Percentiles rank a stretch among this genome's conserved stretches.
These are phyloP conservation scores for Nixonia krombeini DNA, from an alignment of 1,140 invertebrate species.

Conservation along the genomic window DNA sequence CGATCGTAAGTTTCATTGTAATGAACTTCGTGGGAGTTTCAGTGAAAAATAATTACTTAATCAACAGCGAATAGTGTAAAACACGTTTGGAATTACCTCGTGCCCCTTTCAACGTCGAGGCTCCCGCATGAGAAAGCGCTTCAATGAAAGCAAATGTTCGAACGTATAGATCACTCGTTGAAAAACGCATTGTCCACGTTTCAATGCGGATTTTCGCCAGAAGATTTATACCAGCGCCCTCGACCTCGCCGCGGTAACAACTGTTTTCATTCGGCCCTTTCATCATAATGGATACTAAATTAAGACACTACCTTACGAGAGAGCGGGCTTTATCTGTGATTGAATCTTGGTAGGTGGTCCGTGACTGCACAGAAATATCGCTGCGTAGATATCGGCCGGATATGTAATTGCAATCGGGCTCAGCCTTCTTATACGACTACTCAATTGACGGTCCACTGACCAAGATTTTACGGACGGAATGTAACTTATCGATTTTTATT, in stretches of 20 bases:
- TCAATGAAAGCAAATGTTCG: too few relatives aligned
- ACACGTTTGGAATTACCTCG: too few relatives aligned
- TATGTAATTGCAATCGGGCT: conserved; percentile 43
- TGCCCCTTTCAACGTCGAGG: too few relatives aligned
- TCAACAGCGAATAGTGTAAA: too few relatives aligned
- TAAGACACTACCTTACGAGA: conserved; percentile 37
- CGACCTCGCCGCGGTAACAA: conserved; percentile 10
- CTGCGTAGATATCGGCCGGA: conserved; percentile 36
- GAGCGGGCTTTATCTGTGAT: conserved; percentile 42
- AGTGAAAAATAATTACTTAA: too few relatives aligned
- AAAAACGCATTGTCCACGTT: too few relatives aligned
- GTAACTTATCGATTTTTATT: conserved; percentile 26
- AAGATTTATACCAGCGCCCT: conserved; percentile 4
- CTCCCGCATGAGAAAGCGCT: too few relatives aligned
- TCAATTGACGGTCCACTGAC: conserved; percentile 29
- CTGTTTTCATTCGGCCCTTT: conserved; percentile 13
- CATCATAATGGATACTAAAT: conserved; percentile 38
- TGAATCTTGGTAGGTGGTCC: conserved; percentile 48
- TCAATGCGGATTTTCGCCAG: not conserved
- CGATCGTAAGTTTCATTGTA: too few relatives aligned
- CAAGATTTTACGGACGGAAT: conserved; percentile 9
- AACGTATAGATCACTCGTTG: too few relatives aligned
- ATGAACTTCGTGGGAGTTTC: too few relatives aligned
- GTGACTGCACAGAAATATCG: conserved; percentile 45
- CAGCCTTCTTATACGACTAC: conserved; percentile 24